A percentile compares a stretch with the other conserved stretches of the same genome.
Evolutionary conservation across 2,888 invertebrate genomes (phyloP).

Genomic region (Leptothorax acervorum): DNA sequence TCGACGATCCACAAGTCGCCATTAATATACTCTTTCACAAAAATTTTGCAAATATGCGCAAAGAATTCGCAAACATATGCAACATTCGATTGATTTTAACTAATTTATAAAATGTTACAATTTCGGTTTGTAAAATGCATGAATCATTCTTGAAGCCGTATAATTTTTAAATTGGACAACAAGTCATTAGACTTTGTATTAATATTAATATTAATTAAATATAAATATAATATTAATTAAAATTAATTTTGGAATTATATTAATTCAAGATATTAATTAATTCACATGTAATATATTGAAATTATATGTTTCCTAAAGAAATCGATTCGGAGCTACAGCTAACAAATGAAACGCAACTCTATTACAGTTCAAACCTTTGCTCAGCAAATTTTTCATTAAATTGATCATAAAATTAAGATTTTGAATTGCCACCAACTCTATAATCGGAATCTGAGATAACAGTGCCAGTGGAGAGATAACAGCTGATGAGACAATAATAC

Average conservation of each 20-base stretch:
- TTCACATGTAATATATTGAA: not conserved
- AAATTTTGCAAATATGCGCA: not conserved
- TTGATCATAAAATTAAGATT: conserved; percentile 33
- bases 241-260: not conserved
- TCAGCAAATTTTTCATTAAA: not conserved
- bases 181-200: not conserved
- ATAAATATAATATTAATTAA: too few species aligned
- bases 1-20: not conserved
- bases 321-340: not conserved
- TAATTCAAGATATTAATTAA: not conserved
- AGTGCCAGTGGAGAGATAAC: not conserved
- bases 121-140: not conserved
- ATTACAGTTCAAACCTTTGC: not conserved
- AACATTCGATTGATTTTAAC: not conserved
- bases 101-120: not conserved
- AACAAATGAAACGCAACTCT: not conserved
- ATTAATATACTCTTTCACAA: not conserved
- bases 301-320: not conserved
- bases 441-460: conserved; percentile 21
- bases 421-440: not conserved
- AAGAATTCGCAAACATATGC: not conserved
- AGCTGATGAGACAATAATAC: conserved; percentile 25
- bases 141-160: not conserved
- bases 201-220: too few species aligned
- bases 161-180: not conserved